phyloP scores from a whole-genome alignment of 2,113 vertebrate genomes.

The Platysternon megacephalum region DNA sequence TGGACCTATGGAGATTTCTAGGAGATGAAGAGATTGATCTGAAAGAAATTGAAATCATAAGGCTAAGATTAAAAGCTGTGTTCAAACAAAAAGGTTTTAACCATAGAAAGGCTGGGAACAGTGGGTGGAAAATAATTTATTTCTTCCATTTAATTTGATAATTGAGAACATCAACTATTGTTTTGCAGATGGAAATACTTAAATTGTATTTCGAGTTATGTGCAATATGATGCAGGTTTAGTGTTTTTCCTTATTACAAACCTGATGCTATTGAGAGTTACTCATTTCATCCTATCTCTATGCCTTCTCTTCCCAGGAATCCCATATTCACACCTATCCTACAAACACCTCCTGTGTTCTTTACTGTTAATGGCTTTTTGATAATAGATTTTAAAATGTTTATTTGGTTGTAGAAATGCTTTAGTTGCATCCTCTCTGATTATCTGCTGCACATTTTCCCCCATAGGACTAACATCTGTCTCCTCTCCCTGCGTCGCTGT shows the following conservation, averaged over 20 bases:
- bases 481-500: neutral
- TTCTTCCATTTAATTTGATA: conserved; percentile 58
- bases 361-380: neutral
- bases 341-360: neutral
- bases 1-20: conserved; percentile 34
- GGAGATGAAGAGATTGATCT: conserved; percentile 50
- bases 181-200: conserved; percentile 46
- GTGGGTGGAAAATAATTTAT: conserved; percentile 64
- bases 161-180: conserved; percentile 43
- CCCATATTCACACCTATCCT: neutral
- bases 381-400: neutral
- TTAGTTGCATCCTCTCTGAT: conserved; percentile 10
- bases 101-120: conserved; percentile 56
- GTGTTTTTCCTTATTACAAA: conserved; percentile 24
- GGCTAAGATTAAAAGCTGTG: conserved; percentile 55
- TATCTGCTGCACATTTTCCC: neutral
- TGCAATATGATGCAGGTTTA: neutral
- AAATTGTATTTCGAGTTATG: conserved; percentile 45
- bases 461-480: neutral
- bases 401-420: neutral
- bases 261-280: neutral
- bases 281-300: conserved; percentile 4
- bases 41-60: conserved; percentile 57
- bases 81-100: conserved; percentile 58
- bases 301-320: neutral